Base-by-base conservation (phyloP, 37 sponge, comb jelly and placozoan genomes). In the Aplysina aerophoba region DNA sequence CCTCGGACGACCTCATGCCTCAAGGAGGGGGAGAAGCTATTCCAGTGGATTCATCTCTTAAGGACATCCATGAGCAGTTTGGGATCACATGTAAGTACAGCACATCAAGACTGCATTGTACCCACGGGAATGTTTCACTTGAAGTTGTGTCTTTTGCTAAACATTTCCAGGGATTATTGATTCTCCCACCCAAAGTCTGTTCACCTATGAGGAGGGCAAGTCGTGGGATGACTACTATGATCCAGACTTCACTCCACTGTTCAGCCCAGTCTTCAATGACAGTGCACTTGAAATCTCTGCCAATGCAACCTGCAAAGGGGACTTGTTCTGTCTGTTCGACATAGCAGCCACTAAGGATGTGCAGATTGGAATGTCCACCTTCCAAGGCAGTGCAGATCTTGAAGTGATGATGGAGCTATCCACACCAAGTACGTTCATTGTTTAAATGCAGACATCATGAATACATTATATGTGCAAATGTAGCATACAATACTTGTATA, bases 241-340 rank as follows among this genome's bases (percentile, higher is more conserved):
- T 53, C 92, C 92, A 16, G 57, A 71, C 5, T 91, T 85, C 54
- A 65, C 73, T 74, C 92, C 88, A 22, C 12, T 85, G 34, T 91
- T 82, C 87, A 79, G 38, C 38, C 65, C 85, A 35, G 81, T 27
- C 5, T 91, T 91, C 54, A 39, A 50, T 65, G 53, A 81, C 72
- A 55, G 78, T 4, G 55, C 19, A 27, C 54, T 88, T 20, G 83
- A 91, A 38, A 67, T 73, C n/a, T 12, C 71, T 62, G 85, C 92
- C 44, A 85, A 82, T n/a, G 41, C 53, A 22, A 28, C 85, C 14
- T 91, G 92, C 80, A 69, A 68, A 37, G 79, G 81, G 36, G 85
- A 88, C 60, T 28, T 36, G 12, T 88, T 91, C 59, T 91, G 92
- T 62, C 72, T 82, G 50, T 91, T 58, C 81, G 92, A 91, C 59